Evolutionary conservation across 2,113 vertebrate species (phyloP).

Genomic region (Paraplagusia blochii): DNA sequence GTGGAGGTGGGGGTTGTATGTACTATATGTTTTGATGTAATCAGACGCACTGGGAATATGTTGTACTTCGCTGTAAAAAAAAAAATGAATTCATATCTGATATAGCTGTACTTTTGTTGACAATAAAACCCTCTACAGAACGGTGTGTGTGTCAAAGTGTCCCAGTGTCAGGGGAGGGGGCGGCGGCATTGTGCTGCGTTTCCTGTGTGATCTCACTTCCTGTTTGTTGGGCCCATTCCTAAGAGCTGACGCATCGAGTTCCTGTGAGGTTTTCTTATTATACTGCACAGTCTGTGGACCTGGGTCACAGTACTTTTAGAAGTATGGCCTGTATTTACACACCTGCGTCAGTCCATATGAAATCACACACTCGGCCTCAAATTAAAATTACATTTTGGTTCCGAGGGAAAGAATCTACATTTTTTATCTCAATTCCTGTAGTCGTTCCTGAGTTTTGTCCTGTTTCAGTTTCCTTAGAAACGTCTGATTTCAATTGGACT

Average conservation of each 20-base stretch:
- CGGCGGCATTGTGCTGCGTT: conserved; percentile 44
- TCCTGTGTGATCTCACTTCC: conserved; percentile 40
- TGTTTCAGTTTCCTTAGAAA: too few species aligned
- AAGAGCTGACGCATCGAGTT: neutral
- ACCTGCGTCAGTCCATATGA: too few species aligned
- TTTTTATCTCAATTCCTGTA: too few species aligned
- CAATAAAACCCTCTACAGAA: conserved; percentile 74
- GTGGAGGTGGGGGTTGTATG: conserved; percentile 71
- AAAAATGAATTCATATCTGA: conserved; percentile 73
- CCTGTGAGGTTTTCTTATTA: too few species aligned
- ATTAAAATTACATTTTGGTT: too few species aligned
- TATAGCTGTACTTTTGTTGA: conserved; percentile 78
- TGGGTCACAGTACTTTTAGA: too few species aligned
- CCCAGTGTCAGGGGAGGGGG: conserved; percentile 18
- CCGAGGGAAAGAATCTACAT: too few species aligned
- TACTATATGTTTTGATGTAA: conserved; percentile 78
- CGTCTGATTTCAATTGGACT: too few species aligned
- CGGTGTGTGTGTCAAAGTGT: conserved; percentile 38
- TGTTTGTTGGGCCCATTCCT: conserved; percentile 1
- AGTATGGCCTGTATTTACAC: too few species aligned
- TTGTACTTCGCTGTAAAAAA: conserved; percentile 71
- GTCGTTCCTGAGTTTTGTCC: too few species aligned
- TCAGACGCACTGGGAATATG: conserved; percentile 77
- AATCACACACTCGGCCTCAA: too few species aligned
- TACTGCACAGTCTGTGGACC: too few species aligned